Conservation (phyloP, 2,113 vertebrate genomes). For the Dromiciops gliroides region DNA sequence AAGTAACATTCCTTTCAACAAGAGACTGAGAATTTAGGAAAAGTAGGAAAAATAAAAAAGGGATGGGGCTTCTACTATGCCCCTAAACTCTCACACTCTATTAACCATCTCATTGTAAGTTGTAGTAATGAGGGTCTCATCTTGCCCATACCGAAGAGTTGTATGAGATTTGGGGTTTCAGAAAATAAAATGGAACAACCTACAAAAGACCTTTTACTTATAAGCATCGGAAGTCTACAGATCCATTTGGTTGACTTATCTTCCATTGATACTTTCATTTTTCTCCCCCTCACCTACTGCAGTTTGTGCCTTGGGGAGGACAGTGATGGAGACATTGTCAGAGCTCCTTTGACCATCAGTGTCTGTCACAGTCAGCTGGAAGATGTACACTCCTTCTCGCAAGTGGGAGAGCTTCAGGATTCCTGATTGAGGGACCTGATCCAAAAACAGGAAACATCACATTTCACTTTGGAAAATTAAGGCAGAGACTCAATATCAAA, state of each 20-base stretch:
- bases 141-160: neutral
- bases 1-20: neutral
- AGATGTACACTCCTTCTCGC: constrained; percentile 89
- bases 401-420: constrained; percentile 92
- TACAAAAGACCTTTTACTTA: neutral
- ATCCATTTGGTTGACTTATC: neutral
- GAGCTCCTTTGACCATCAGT: constrained; percentile 90
- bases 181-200: neutral
- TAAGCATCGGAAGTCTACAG: neutral
- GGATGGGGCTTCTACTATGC: neutral
- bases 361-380: constrained; percentile 94
- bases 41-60: neutral
- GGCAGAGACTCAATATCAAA: neutral
- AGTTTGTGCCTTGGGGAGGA: constrained; percentile 88
- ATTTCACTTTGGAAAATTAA: neutral
- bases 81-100: neutral
- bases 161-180: neutral
- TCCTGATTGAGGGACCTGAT: constrained; percentile 92
- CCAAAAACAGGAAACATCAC: neutral
- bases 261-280: neutral
- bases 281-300: constrained; percentile 85
- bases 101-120: neutral
- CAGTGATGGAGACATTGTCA: constrained; percentile 91
- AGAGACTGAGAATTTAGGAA: neutral
- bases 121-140: neutral